Percentiles rank a stretch among this genome's conserved stretches.
These are phyloP conservation scores for Lottia scabra DNA, from an alignment of 2,888 invertebrate genomes.

Conservation along the genomic window DNA sequence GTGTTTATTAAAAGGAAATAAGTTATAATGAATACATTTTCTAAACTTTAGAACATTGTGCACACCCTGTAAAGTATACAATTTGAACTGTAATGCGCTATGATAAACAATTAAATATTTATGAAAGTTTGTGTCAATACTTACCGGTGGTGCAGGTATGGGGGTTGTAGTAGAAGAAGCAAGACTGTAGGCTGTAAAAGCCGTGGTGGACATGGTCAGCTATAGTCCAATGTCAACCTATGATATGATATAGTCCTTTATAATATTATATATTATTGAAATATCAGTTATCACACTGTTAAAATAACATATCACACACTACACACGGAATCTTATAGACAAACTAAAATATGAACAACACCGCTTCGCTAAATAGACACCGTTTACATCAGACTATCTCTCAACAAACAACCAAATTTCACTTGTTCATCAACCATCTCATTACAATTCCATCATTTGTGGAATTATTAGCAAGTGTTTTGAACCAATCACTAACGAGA, in stretches of 20 bases:
- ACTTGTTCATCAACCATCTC: neutral
- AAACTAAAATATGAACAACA: neutral
- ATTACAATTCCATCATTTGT: conserved; percentile 7
- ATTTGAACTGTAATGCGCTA: too few relatives aligned
- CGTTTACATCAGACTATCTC: neutral
- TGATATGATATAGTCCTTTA: neutral
- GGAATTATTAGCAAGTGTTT: conserved; percentile 6
- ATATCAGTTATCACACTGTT: too few relatives aligned
- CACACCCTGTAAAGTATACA: too few relatives aligned
- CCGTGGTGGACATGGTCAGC: neutral
- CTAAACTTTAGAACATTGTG: too few relatives aligned
- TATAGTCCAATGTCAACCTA: neutral
- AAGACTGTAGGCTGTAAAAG: neutral
- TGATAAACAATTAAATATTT: too few relatives aligned
- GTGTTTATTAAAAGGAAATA: too few relatives aligned
- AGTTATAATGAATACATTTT: too few relatives aligned
- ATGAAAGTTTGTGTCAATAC: neutral
- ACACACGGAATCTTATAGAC: neutral
- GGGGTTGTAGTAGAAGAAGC: neutral
- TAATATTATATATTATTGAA: neutral
- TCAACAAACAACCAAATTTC: conserved; percentile 1
- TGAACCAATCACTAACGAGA: conserved; percentile 1
- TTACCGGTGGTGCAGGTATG: neutral
- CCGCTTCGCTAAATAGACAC: conserved; percentile 2
- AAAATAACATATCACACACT: neutral